Percentiles rank a stretch among this genome's conserved stretches.
These are phyloP conservation scores for Paramormyrops kingsleyae DNA, from an alignment of 2,113 vertebrate genomes.

Conservation along the genomic window DNA sequence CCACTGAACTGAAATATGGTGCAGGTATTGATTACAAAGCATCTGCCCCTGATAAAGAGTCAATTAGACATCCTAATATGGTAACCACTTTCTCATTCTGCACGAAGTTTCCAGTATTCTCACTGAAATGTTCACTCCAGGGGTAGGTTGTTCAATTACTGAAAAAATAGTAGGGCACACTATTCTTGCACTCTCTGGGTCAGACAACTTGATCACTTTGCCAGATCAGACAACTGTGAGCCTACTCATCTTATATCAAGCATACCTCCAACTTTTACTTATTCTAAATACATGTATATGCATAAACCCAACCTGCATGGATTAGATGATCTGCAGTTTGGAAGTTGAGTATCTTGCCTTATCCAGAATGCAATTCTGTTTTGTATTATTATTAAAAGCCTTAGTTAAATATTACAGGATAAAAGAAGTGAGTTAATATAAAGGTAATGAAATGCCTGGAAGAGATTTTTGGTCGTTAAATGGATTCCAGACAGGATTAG, in stretches of 20 bases:
- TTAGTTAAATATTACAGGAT: constrained; percentile 11
- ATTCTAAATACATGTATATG: background rate
- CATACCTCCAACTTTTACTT: background rate
- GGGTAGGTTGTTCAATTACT: background rate
- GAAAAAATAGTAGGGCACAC: background rate
- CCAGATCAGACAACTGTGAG: background rate
- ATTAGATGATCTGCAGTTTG: background rate
- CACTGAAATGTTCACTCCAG: background rate
- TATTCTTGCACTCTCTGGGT: background rate
- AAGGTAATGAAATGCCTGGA: constrained; percentile 20
- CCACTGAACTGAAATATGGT: background rate
- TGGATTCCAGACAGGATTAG: constrained; percentile 29
- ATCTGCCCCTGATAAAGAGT: background rate
- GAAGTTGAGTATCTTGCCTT: background rate
- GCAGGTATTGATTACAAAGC: background rate
- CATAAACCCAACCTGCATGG: background rate
- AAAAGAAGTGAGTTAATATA: constrained; percentile 18
- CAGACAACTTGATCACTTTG: background rate
- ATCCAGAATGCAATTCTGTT: background rate
- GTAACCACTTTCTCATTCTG: background rate
- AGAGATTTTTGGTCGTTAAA: constrained; percentile 11
- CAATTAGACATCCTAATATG: background rate
- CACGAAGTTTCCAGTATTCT: background rate
- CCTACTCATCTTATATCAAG: background rate
- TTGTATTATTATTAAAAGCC: background rate